phyloP scores from a whole-genome alignment of 23 tunicate species.

The Styela clava region DNA sequence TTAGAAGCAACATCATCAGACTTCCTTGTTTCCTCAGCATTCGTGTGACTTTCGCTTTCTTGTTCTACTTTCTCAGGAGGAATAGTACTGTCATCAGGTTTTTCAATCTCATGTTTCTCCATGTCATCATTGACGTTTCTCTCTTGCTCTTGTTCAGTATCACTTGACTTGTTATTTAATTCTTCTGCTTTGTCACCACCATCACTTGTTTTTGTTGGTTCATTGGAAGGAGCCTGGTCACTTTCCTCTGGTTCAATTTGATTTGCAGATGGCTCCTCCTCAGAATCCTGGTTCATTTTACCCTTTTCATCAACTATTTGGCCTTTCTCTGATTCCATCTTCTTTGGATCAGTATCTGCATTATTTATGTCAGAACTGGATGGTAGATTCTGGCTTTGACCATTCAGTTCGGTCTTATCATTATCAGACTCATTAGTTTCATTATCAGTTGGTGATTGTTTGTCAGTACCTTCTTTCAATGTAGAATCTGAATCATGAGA shows the following conservation, averaged over 20 bases:
- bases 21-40: neutral
- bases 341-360: too few species aligned
- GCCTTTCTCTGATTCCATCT: too few species aligned
- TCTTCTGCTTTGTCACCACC: neutral
- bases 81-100: neutral
- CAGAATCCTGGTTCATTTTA: too few species aligned
- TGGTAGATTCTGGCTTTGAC: too few species aligned
- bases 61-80: neutral
- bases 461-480: too few species aligned
- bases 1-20: neutral
- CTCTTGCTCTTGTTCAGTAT: conserved; percentile 1
- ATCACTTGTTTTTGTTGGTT: neutral
- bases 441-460: too few species aligned
- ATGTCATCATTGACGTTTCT: neutral
- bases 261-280: too few species aligned
- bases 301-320: too few species aligned
- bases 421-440: neutral
- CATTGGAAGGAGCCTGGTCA: too few species aligned
- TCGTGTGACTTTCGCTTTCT: neutral
- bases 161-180: conserved; percentile 5
- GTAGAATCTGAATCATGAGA: too few species aligned
- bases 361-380: too few species aligned
- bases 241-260: too few species aligned
- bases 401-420: neutral
- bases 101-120: neutral